phyloP scores from a whole-genome alignment of 1,140 invertebrate species.

The Cherax quadricarinatus region DNA sequence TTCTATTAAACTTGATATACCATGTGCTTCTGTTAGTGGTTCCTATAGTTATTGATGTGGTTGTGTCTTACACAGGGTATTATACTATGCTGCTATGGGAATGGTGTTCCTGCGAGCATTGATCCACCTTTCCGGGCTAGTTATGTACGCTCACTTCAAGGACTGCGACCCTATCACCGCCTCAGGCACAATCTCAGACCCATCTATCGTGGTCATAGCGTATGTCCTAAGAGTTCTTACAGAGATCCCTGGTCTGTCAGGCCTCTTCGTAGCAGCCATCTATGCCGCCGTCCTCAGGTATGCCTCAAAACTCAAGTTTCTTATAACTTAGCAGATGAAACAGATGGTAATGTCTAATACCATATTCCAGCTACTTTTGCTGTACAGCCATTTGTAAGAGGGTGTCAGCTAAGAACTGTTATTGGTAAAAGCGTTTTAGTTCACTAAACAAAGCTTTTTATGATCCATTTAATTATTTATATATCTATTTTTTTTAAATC shows the following conservation, averaged over 20 bases:
- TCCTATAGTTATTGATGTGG: too few species aligned
- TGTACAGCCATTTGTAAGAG: too few species aligned
- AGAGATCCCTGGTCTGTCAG: constrained; percentile 62
- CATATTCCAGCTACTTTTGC: too few species aligned
- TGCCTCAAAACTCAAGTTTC: not conserved
- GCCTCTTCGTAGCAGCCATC: constrained; percentile 78
- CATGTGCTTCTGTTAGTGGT: too few species aligned
- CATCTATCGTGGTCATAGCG: constrained; percentile 24
- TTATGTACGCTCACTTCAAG: constrained; percentile 76
- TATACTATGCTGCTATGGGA: constrained; percentile 67
- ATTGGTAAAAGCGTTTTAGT: too few species aligned
- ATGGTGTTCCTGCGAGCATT: constrained; percentile 62
- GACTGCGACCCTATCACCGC: constrained; percentile 76
- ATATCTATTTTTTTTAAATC: too few species aligned
- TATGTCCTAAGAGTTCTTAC: constrained; percentile 68
- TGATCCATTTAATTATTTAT: too few species aligned
- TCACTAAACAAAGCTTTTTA: too few species aligned
- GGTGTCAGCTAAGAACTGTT: too few species aligned
- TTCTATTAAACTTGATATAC: too few species aligned
- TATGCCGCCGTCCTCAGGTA: constrained; percentile 88
- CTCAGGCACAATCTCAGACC: constrained; percentile 6
- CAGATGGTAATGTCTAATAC: not conserved
- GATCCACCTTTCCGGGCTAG: constrained; percentile 74
- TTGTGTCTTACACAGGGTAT: constrained; percentile 36
- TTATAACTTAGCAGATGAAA: too few species aligned